A percentile compares a stretch with the other conserved stretches of the same genome.
These are phyloP conservation scores for Trachymyrmex cornetzi DNA, from an alignment of 1,140 invertebrate genomes.

Conservation along the genomic window DNA sequence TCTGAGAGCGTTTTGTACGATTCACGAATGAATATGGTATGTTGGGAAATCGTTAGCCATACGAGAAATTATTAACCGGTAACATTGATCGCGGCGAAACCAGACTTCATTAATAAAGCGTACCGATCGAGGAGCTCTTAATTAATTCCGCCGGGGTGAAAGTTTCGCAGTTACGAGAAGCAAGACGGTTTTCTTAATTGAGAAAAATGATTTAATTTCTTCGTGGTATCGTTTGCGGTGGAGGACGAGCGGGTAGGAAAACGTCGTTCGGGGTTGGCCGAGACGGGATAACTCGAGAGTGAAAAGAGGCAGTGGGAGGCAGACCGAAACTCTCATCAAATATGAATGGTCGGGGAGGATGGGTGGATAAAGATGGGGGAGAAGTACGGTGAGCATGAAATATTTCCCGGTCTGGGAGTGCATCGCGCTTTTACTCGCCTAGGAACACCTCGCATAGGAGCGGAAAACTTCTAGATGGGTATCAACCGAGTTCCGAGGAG, in stretches of 20 bases:
- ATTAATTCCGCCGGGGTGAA: constrained; percentile 49
- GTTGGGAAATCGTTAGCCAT: neutral
- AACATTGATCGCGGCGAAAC: constrained; percentile 3
- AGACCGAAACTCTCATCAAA: constrained; percentile 75
- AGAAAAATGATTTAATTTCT: constrained; percentile 70
- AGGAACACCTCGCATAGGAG: constrained; percentile 34
- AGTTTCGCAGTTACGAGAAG: constrained; percentile 35
- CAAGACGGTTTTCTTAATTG: constrained; percentile 58
- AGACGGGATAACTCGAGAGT: constrained; percentile 54
- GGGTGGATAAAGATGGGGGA: constrained; percentile 70
- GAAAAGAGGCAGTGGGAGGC: constrained; percentile 57
- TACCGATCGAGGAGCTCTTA: constrained; percentile 41
- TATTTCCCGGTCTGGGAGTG: constrained; percentile 76
- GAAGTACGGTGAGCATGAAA: constrained; percentile 74
- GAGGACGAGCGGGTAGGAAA: neutral
- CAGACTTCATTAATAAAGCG: constrained; percentile 52
- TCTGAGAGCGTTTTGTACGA: neutral
- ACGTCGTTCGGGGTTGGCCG: constrained; percentile 34
- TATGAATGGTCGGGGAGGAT: constrained; percentile 77
- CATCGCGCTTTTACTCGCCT: constrained; percentile 69
- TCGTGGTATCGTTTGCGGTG: constrained; percentile 23
- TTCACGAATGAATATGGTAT: constrained; percentile 15
- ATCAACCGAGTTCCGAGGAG: constrained; percentile 69
- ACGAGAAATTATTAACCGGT: constrained; percentile 23
- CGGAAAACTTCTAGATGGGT: constrained; percentile 67